Conservation (phyloP, 2,113 vertebrate species). For the Plestiodon gilberti region DNA sequence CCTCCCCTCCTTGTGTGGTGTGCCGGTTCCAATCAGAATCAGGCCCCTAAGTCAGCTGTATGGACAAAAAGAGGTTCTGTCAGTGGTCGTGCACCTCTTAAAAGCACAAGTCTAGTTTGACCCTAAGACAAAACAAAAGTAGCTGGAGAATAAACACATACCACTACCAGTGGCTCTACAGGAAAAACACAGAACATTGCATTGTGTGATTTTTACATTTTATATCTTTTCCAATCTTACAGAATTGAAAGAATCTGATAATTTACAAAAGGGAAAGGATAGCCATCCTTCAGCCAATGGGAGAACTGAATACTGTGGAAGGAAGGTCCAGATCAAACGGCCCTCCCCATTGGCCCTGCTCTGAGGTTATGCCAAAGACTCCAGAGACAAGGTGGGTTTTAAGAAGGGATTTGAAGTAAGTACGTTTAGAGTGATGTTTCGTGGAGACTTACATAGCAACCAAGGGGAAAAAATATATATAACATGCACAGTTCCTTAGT, state of each 20-base stretch:
- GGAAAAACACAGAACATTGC: not conserved
- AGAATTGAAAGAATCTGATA: not conserved
- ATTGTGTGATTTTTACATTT: not conserved
- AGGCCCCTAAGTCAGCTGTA: too few species aligned
- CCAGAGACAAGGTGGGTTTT: not conserved
- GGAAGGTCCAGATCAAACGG: too few species aligned
- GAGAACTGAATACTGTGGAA: too few species aligned
- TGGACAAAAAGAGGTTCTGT: not conserved
- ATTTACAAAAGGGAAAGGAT: constrained; percentile 24
- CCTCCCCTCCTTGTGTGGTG: not conserved
- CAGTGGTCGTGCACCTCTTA: too few species aligned
- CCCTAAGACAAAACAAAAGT: too few species aligned
- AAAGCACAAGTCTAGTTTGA: too few species aligned
- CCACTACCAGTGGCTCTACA: not conserved
- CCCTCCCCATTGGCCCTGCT: too few species aligned
- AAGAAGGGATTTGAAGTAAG: too few species aligned
- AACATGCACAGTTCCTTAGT: not conserved
- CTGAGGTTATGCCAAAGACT: too few species aligned
- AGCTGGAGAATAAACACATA: not conserved
- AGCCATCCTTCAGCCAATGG: not conserved
- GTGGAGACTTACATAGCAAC: not conserved
- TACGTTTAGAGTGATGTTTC: too few species aligned
- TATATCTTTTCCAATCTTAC: not conserved
- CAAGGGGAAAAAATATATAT: not conserved
- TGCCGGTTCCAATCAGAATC: too few species aligned